Evolutionary conservation across 2,113 vertebrate species (phyloP).

Genomic region (Grammomys dolichurus): DNA sequence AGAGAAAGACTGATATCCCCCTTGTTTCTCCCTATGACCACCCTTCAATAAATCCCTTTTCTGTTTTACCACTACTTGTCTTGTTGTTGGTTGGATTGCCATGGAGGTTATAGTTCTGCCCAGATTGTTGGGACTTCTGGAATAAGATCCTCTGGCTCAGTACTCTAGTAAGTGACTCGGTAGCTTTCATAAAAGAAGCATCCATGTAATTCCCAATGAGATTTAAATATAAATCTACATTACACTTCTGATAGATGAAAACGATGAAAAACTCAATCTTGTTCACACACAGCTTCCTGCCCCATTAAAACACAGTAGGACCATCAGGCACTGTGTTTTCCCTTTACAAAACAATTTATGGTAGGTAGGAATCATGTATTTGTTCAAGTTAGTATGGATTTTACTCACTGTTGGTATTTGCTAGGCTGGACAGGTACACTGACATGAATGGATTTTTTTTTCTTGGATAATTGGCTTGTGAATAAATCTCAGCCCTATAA

Average conservation of each 20-base stretch:
- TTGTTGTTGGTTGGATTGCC: neutral
- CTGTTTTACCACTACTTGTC: neutral
- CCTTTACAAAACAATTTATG: constrained; percentile 36
- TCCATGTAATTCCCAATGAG: neutral
- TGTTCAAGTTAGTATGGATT: constrained; percentile 2
- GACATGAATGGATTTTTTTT: constrained; percentile 29
- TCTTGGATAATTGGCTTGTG: constrained; percentile 53
- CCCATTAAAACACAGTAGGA: neutral
- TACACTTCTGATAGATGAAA: neutral
- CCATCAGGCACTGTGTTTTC: neutral
- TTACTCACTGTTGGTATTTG: constrained; percentile 43
- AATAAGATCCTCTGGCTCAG: neutral
- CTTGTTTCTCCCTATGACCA: neutral
- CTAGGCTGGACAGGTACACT: neutral
- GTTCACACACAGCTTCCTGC: constrained; percentile 26
- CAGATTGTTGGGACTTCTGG: neutral
- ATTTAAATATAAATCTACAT: constrained; percentile 43
- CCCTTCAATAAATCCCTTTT: neutral
- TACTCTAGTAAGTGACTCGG: neutral
- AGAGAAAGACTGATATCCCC: neutral
- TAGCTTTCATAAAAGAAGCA: constrained; percentile 11
- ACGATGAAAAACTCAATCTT: neutral
- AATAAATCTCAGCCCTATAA: constrained; percentile 31
- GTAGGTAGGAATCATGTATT: neutral
- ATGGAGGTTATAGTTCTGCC: too few relatives aligned